These are phyloP conservation scores for Mola mola DNA, from an alignment of 2,113 vertebrate genomes.

Conservation along the genomic window DNA sequence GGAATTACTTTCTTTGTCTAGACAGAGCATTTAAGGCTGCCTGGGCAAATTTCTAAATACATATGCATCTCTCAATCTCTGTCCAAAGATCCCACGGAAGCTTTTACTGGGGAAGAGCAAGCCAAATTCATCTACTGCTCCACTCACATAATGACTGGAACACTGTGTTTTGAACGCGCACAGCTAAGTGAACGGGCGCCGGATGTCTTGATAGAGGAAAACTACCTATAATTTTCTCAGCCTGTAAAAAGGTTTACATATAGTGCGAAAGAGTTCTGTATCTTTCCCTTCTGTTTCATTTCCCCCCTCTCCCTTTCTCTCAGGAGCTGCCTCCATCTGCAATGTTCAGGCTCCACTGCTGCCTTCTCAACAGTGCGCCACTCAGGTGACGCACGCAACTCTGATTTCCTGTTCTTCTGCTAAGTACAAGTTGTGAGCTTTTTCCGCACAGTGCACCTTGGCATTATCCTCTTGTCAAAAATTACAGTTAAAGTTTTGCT, in stretches of 20 bases:
- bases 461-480: constrained; percentile 56
- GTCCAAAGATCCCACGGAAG: constrained; percentile 32
- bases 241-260: constrained; percentile 78
- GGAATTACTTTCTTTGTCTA: constrained; percentile 55
- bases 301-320: constrained; percentile 11
- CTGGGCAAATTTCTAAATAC: constrained; percentile 31
- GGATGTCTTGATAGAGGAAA: constrained; percentile 59
- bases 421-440: constrained; percentile 25
- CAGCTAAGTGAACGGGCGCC: constrained; percentile 44
- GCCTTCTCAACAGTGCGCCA: constrained; percentile 26
- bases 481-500: constrained; percentile 44
- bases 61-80: constrained; percentile 34
- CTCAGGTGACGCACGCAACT: constrained; percentile 13
- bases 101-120: constrained; percentile 50
- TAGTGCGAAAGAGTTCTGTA: constrained; percentile 32
- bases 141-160: constrained; percentile 30
- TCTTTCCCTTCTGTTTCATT: constrained; percentile 2
- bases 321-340: constrained; percentile 51
- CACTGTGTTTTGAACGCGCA: constrained; percentile 23
- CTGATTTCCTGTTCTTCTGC: constrained; percentile 51
- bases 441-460: constrained; percentile 30
- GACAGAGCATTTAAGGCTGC: constrained; percentile 42
- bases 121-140: constrained; percentile 20
- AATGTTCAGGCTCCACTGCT: constrained; percentile 51
- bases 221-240: constrained; percentile 75